Conservation (phyloP, 2,797 vertebrate genomes). For the Pangasius sanitwongsei region DNA sequence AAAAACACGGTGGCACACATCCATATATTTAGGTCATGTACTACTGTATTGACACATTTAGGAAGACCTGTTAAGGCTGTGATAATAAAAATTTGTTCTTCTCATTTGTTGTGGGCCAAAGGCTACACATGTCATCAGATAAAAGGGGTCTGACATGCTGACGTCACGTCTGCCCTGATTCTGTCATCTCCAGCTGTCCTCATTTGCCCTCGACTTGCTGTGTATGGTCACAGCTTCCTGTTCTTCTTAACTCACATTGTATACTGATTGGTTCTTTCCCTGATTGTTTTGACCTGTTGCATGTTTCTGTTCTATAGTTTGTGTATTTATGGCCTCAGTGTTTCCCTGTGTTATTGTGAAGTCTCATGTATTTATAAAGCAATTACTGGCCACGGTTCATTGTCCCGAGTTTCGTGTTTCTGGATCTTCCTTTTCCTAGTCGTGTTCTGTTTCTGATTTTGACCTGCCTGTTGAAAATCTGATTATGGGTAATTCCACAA, state of each 20-base stretch:
- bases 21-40: constrained; percentile 26
- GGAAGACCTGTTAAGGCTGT: not conserved
- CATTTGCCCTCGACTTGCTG: not conserved
- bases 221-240: constrained; percentile 5
- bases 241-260: not conserved
- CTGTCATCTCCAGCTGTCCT: constrained; percentile 5
- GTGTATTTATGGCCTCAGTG: not conserved
- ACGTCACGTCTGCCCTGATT: constrained; percentile 20
- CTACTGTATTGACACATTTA: constrained; percentile 1
- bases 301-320: not conserved
- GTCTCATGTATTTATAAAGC: not conserved
- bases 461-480: not conserved
- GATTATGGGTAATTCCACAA: not conserved
- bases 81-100: not conserved
- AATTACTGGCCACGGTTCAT: not conserved
- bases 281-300: not conserved
- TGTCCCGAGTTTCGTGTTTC: not conserved
- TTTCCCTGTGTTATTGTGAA: not conserved
- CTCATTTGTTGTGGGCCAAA: not conserved
- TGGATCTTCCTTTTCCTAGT: not conserved
- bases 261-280: not conserved
- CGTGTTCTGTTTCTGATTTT: not conserved
- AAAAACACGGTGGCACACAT: constrained; percentile 1
- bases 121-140: not conserved
- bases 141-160: not conserved